Base-by-base conservation (phyloP, 2,888 invertebrate species). In the Geotrupes spiniger region DNA sequence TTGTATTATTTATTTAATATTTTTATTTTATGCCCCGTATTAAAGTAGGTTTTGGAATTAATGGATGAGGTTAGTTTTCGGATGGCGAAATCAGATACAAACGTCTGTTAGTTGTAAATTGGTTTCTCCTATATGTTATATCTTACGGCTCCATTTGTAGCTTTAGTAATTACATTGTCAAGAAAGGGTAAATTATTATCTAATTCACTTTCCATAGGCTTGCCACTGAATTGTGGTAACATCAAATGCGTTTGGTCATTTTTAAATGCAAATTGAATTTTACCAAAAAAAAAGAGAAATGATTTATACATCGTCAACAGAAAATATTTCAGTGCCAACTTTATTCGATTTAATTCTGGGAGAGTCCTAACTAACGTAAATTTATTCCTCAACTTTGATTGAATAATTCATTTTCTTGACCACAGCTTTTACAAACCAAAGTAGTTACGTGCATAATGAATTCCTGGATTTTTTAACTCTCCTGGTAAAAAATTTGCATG, bases 381-480 rank as follows among this genome's bases (percentile, higher is more conserved):
- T 48, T 42, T 48, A 48, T 48, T 48, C 48, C 37, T 37, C 36
- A 42, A 48, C 41, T 48, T 38, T 38, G 42, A 37, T 42, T 42
- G 42, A 48, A 48, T 48, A 48, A 48, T 48, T 48, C 48, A 48
- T 48, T 38, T 36, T 42, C 36, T 42, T 42, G 42, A 42, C 48
- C 48, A 29, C 37, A 36, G 37, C 28, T 42, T 48, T 48, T 48
- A 42, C 48, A 38, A 42, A 42, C 31, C 33, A 33, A 31, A 31
- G 27, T 25, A 43, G 14, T 33, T 11, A 25, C 21, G 25, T 21
- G 36, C 31, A 36, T 43, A 43, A 43, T 43, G 43, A 43, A 36
- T 36, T 33, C 14, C 31, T 25, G 17, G 25, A 10, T 43, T 43
- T 42, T 43, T 43, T 43, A 16, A 14, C 36, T 36, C 17, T 36